These are phyloP conservation scores for Pelusios castaneus DNA, from an alignment of 2,113 vertebrate genomes.

Conservation along the genomic window DNA sequence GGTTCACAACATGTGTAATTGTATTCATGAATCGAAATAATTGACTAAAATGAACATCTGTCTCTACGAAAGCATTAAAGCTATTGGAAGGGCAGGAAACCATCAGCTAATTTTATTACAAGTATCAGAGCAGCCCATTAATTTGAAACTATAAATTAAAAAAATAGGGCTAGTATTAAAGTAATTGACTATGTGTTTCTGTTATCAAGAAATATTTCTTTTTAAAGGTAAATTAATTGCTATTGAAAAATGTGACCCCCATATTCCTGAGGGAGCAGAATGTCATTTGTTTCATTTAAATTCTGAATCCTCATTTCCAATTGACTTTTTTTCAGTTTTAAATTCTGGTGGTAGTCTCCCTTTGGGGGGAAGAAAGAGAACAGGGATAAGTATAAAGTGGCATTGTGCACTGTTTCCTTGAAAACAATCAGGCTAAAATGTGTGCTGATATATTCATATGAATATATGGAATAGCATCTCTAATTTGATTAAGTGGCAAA, in stretches of 20 bases:
- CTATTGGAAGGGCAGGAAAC: background rate
- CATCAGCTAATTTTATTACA: background rate
- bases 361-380: background rate
- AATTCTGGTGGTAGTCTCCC: background rate
- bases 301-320: fast-evolving
- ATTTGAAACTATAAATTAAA: background rate
- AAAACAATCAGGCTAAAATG: background rate
- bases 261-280: background rate
- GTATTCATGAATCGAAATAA: background rate
- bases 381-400: background rate
- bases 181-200: background rate
- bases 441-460: background rate
- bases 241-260: background rate
- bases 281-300: background rate
- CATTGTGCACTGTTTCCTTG: background rate
- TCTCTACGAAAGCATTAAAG: background rate
- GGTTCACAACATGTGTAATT: background rate
- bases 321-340: too few relatives aligned
- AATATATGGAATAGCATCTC: background rate
- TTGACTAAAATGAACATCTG: background rate
- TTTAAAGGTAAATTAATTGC: background rate
- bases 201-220: background rate
- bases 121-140: background rate
- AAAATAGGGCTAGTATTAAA: background rate
- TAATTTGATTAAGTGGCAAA: background rate